These are phyloP conservation scores for Montipora sp. DNA, from an alignment of 64 coral and sea anemone species.

Conservation along the genomic window DNA sequence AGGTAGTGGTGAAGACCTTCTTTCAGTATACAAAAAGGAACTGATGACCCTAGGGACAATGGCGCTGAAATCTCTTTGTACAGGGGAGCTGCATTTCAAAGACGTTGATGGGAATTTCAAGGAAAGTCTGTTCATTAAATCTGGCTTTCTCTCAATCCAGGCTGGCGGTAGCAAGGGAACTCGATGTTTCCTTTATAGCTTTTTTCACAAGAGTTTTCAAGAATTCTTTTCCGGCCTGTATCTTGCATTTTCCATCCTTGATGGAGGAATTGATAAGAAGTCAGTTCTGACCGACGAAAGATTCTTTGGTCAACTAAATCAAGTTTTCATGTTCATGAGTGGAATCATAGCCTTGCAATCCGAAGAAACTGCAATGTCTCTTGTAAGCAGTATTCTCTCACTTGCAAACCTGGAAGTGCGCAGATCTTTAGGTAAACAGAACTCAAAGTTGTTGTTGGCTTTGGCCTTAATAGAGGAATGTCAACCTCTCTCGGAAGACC, in stretches of 20 bases:
- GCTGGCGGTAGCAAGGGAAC: not conserved
- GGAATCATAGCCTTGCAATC: not conserved
- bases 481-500: no score
- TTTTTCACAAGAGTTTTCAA: no score
- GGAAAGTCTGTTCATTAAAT: not conserved
- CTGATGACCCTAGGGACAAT: not conserved
- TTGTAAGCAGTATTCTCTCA: not conserved
- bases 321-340: not conserved
- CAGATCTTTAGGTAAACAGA: no score
- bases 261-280: not conserved
- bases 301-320: not conserved
- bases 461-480: no score
- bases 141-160: not conserved
- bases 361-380: not conserved
- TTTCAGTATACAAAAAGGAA: not conserved
- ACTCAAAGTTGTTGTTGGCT: no score
- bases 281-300: not conserved
- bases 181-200: not conserved
- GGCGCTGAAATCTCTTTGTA: not conserved
- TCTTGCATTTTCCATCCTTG: not conserved
- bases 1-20: not conserved
- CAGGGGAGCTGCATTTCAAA: not conserved
- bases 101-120: no score
- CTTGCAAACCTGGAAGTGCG: no score
- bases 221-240: no score